A percentile compares a stretch with the other conserved stretches of the same genome.
Evolutionary conservation across 2,797 vertebrate species (phyloP).

Genomic region (Eulemur rubriventer): DNA sequence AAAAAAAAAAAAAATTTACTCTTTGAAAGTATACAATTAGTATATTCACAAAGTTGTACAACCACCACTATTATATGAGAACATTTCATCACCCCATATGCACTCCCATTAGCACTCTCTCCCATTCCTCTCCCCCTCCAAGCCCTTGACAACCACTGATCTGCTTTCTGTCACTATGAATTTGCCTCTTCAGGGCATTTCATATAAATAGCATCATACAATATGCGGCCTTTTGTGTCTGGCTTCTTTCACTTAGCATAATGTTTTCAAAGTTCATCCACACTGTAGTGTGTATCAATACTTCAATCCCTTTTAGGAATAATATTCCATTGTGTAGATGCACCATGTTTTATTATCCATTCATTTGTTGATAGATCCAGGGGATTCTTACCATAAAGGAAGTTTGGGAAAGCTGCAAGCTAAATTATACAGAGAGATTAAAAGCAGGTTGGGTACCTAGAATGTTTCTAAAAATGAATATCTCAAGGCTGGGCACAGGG

Average conservation of each 20-base stretch:
- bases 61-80: neutral
- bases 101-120: neutral
- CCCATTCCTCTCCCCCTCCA: neutral
- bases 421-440: neutral
- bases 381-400: neutral
- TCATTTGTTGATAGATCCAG: neutral
- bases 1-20: neutral
- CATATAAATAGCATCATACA: neutral
- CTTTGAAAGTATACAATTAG: neutral
- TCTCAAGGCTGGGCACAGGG: neutral
- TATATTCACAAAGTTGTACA: neutral
- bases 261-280: neutral
- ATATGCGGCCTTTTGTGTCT: neutral
- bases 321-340: neutral
- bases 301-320: neutral
- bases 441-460: neutral
- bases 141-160: neutral
- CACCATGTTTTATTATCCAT: neutral
- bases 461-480: neutral
- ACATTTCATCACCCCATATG: neutral
- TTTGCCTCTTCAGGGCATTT: neutral
- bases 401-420: neutral
- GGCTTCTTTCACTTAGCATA: neutral
- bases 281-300: neutral
- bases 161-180: neutral